Conservation (phyloP, 2,797 vertebrate species). For the Champsocephalus esox region DNA sequence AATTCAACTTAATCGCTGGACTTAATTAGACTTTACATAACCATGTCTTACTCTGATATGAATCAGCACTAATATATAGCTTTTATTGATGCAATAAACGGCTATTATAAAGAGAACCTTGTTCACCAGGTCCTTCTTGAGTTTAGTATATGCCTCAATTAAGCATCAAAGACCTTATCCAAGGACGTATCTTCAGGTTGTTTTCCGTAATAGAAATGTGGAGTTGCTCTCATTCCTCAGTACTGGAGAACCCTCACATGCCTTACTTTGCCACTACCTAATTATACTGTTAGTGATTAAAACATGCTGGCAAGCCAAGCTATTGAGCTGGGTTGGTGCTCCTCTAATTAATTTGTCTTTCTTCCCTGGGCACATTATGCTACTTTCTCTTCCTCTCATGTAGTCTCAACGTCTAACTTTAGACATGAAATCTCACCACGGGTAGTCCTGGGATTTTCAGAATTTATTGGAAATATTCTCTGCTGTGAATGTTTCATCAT, state of each 20-base stretch:
- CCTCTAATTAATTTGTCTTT: constrained; percentile 73
- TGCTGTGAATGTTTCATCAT: constrained; percentile 11
- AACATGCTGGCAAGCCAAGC: constrained; percentile 57
- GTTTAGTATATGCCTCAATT: constrained; percentile 8
- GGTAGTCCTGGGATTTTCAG: constrained; percentile 15
- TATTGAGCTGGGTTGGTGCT: constrained; percentile 62
- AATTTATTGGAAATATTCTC: constrained; percentile 27
- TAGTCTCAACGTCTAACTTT: constrained; percentile 39
- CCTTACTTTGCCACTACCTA: constrained; percentile 51
- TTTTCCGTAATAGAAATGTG: constrained; percentile 58
- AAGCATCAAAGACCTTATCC: constrained; percentile 32
- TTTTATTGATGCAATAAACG: constrained; percentile 3
- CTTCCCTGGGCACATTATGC: constrained; percentile 43
- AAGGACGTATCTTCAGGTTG: constrained; percentile 35
- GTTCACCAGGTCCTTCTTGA: not conserved
- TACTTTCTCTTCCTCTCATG: constrained; percentile 37
- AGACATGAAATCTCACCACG: constrained; percentile 27
- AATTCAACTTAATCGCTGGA: no score
- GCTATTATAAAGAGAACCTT: not conserved
- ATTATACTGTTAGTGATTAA: constrained; percentile 72
- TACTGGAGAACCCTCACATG: constrained; percentile 48
- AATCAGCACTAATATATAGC: not conserved
- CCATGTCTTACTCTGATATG: not conserved
- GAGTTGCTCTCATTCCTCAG: constrained; percentile 47
- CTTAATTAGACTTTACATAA: no score